Evolutionary conservation across 2,113 vertebrate species (phyloP).

Genomic region (Orcinus orca): DNA sequence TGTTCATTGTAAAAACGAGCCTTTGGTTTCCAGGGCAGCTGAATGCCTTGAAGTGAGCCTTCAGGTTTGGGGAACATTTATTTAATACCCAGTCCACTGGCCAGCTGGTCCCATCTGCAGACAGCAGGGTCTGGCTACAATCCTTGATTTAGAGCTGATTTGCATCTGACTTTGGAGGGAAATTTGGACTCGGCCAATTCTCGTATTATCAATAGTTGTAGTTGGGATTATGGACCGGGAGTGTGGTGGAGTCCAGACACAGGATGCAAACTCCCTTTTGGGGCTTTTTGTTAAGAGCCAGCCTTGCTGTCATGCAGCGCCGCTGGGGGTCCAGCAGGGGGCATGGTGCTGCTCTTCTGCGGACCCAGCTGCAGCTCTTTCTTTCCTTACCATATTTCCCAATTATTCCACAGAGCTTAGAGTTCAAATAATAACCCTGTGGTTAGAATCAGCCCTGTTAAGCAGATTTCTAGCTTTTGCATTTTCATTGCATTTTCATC

Average conservation of each 20-base stretch:
- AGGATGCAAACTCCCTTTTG: background rate
- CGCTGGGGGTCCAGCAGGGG: background rate
- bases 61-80: background rate
- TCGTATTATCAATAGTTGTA: background rate
- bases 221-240: background rate
- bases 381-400: background rate
- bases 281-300: background rate
- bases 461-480: background rate
- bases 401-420: background rate
- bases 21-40: slow-evolving; percentile 34
- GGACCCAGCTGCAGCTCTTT: background rate
- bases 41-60: background rate
- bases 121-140: background rate
- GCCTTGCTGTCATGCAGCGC: background rate
- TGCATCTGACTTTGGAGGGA: background rate
- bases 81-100: background rate
- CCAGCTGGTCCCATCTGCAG: background rate
- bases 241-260: no score
- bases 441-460: background rate
- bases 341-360: background rate
- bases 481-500: background rate
- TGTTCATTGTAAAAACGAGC: slow-evolving; percentile 19
- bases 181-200: background rate
- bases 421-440: background rate
- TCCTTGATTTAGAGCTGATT: slow-evolving; percentile 34